Conservation (phyloP, 2,113 vertebrate genomes). For the Galbula dea region DNA sequence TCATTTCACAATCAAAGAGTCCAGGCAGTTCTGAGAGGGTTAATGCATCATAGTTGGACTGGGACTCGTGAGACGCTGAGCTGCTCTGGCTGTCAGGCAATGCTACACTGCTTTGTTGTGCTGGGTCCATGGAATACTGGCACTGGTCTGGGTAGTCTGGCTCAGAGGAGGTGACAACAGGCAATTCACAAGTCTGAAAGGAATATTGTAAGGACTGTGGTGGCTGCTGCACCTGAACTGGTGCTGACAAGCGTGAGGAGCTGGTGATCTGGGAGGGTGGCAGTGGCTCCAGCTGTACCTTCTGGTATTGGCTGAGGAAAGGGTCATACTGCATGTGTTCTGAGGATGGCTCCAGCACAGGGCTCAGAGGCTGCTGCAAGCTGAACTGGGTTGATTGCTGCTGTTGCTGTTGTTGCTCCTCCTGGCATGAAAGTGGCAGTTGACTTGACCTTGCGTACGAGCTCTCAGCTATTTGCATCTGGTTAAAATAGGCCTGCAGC, state of each 20-base stretch:
- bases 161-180: conserved; percentile 44
- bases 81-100: conserved; percentile 39
- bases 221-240: conserved; percentile 52
- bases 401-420: conserved; percentile 48
- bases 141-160: conserved; percentile 75
- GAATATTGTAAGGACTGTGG: conserved; percentile 72
- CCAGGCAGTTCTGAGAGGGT: conserved; percentile 79
- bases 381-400: conserved; percentile 56
- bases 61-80: conserved; percentile 37
- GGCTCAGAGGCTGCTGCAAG: conserved; percentile 76
- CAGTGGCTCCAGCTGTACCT: conserved; percentile 77
- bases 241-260: conserved; percentile 51
- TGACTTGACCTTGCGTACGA: conserved; percentile 74
- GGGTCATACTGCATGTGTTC: conserved; percentile 75
- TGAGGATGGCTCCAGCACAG: conserved; percentile 75
- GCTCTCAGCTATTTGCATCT: conserved; percentile 96
- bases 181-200: conserved; percentile 77
- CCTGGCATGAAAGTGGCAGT: conserved; percentile 66
- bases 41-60: conserved; percentile 72
- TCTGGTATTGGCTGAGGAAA: conserved; percentile 75
- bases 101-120: conserved; percentile 7
- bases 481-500: conserved; percentile 94
- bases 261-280: conserved; percentile 64
- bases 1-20: conserved; percentile 94
- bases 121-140: conserved; percentile 76